Conservation (phyloP, 2,888 invertebrate genomes). For the Lamproptera curius region DNA sequence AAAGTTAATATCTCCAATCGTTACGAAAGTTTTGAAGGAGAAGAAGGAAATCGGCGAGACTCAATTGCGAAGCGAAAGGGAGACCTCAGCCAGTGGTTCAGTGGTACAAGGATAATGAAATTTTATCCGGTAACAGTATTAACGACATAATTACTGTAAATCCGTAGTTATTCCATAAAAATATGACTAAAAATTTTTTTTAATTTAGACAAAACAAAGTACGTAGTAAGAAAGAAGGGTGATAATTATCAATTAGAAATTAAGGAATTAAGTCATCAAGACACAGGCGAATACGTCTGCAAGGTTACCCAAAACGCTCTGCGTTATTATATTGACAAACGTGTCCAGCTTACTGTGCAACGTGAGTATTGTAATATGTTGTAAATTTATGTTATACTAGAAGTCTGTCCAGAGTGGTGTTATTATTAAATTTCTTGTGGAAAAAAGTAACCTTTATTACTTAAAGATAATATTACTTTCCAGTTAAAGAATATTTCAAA, state of each 20-base stretch:
- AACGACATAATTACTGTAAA: no score
- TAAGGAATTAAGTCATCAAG: constrained; percentile 53
- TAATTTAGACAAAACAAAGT: constrained; percentile 45
- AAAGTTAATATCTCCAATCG: constrained; percentile 48
- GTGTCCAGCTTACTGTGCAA: constrained; percentile 50
- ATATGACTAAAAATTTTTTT: not conserved
- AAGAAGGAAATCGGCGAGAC: constrained; percentile 48
- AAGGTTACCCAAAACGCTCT: constrained; percentile 60
- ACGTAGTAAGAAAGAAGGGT: constrained; percentile 38
- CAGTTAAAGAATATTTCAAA: no score
- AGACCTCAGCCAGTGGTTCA: constrained; percentile 53
- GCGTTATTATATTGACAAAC: constrained; percentile 58
- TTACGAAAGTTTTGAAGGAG: constrained; percentile 43
- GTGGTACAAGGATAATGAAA: constrained; percentile 55
- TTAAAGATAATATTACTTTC: no score
- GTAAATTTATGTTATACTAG: not conserved
- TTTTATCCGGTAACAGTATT: constrained; percentile 37
- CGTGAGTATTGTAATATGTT: constrained; percentile 44
- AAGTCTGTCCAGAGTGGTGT: no score
- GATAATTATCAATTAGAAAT: constrained; percentile 51
- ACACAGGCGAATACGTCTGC: constrained; percentile 59
- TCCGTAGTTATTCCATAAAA: not conserved
- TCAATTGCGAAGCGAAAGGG: constrained; percentile 59
- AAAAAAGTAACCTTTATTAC: no score
- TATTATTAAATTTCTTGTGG: no score